These are phyloP conservation scores for Haliclystus octoradiatus DNA, from an alignment of 30 jellyfish, hydroid and myxozoan species.

Conservation along the genomic window DNA sequence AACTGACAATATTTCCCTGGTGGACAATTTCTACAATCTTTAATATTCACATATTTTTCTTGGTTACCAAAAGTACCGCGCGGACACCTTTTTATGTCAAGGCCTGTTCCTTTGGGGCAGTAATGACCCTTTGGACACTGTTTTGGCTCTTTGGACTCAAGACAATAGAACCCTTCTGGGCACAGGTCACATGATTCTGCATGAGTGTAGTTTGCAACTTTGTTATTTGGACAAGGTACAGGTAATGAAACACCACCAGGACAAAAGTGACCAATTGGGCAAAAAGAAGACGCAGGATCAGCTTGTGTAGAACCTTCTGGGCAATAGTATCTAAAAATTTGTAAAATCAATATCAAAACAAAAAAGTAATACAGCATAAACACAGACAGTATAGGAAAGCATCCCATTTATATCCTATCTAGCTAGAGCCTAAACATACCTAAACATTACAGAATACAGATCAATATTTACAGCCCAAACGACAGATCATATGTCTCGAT, in stretches of 20 bases:
- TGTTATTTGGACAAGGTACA: slow-evolving; percentile 86
- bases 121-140: slow-evolving; percentile 77
- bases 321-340: slow-evolving; percentile 71
- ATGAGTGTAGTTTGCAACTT: slow-evolving; percentile 85
- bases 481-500: too few species aligned
- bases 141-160: slow-evolving; percentile 67
- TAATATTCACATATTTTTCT: slow-evolving; percentile 33
- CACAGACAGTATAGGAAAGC: too few species aligned
- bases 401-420: too few species aligned
- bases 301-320: slow-evolving; percentile 71
- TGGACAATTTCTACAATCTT: slow-evolving; percentile 91
- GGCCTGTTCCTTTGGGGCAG: slow-evolving; percentile 98
- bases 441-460: too few species aligned
- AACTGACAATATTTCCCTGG: slow-evolving; percentile 81
- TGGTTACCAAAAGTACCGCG: slow-evolving; percentile 92
- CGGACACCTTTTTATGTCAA: slow-evolving; percentile 84
- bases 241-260: slow-evolving; percentile 95
- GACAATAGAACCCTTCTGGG: slow-evolving; percentile 95
- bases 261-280: slow-evolving; percentile 86
- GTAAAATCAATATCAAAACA: too few species aligned
- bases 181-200: slow-evolving; percentile 82
- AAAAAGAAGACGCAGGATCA: slow-evolving; percentile 56
- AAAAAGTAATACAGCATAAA: not conserved
- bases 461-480: too few species aligned
- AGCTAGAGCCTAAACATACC: too few species aligned